Evolutionary conservation across 2,797 vertebrate species (phyloP), one percentile per base, ranked within the genome.

Genomic region (Xiphorhynchus erythropygius): DNA sequence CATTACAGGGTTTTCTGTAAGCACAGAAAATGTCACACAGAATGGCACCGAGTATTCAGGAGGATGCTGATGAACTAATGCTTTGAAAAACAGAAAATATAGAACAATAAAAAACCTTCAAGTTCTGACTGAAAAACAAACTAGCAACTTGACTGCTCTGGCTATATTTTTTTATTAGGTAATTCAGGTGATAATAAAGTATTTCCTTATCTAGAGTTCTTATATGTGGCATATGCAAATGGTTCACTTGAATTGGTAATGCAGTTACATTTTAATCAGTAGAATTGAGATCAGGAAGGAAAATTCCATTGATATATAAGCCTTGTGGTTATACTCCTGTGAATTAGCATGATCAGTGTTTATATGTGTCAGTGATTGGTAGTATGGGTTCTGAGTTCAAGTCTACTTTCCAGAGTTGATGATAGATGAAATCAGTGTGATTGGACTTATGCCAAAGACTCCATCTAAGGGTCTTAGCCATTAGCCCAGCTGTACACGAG

Each of bases 381-480:
- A 68, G 80, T 55, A 24, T 64, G 42, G 56, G 44, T 59, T 89
- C 74, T 80, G 82, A 89, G 84, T 95, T 90, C 89, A 85, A 50
- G 85, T 74, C 75, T 60, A 7, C 86, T 94, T 92, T 89, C 56
- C 69, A 57, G 76, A 89, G 73, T 4, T 94, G 87, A 78, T 0
- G 11, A 30, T 74, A 84, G 78, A 91, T 80, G 74, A 91, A 94
- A 77, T 91, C 74, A 81, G 65, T 63, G 41, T 74, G 37, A 53
- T 7, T 94, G 92, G 74, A 84, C 27, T 33, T 24, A 5, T 79
- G 87, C 91, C 94, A 96, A 82, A 64, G 52, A 53, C 59, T 86
- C 70, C 80, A 82, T 95, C 87, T 91, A 52, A 88, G 94, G 77
- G 94, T 91, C 85, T 93, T 84, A 75, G 76, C 62, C 47, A 16